Evolutionary conservation across 2,797 vertebrate species (phyloP), one percentile per base, ranked within the genome.

Genomic region (Syngnathus rostellatus): DNA sequence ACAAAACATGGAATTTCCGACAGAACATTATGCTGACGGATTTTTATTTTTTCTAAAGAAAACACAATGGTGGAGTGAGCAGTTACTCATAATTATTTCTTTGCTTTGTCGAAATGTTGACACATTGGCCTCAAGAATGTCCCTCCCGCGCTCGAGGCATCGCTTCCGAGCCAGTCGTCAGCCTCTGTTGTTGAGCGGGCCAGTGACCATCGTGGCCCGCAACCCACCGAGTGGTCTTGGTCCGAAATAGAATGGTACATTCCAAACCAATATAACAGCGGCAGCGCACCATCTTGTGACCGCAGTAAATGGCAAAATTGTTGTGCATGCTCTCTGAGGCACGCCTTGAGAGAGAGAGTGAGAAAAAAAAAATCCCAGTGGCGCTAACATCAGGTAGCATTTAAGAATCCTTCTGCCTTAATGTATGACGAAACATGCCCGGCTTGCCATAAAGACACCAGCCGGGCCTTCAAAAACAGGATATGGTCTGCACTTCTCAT

Each of bases 221-320:
- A 87, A 86, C 85, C 87, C 88, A 85, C 80, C 71, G 86, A 89
- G 85, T 83, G 81, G 84, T 83, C 80, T 76, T 64, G 37, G 76
- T 78, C 86, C 2, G 73, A 92, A 92, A 92, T 92, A 92, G 91
- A 90, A 85, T 73, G 77, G 89, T 90, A 90, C 89, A 92, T 92
- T 92, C 90, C 90, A 88, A 84, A 89, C 87, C 88, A 86, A 88
- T 89, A 91, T 90, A 92, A 89, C 88, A 91, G 89, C 88, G 79
- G 85, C 88, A 85, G 80, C 70, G 79, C 88, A 88, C 86, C 87
- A 90, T 90, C 90, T 84, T 85, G 82, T 84, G 83, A 90, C 91
- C 91, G 83, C 91, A 92, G 88, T 86, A 91, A 90, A 91, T 89
- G 88, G 86, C 79, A 80, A 90, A 91, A 91, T 92, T 87, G 90